These are phyloP conservation scores for Morbakka virulenta DNA, from an alignment of 30 jellyfish, hydroid and myxozoan species.

Conservation along the genomic window DNA sequence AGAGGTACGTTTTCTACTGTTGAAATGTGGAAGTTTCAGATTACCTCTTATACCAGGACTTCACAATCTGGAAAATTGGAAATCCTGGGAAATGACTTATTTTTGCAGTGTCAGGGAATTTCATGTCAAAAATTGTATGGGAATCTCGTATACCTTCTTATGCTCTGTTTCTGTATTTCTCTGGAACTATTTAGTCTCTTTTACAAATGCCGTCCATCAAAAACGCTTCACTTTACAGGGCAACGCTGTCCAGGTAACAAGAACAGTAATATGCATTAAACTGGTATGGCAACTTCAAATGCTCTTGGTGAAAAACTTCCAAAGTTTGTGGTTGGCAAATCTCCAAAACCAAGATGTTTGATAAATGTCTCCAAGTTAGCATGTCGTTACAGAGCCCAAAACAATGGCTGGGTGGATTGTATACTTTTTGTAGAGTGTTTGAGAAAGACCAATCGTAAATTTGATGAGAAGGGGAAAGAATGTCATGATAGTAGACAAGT, in stretches of 20 bases:
- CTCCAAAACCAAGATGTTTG: constrained; percentile 42
- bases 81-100: too few relatives aligned
- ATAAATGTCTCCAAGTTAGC: constrained; percentile 43
- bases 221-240: not conserved
- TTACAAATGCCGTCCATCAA: not conserved
- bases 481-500: constrained; percentile 27
- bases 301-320: constrained; percentile 53
- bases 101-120: too few relatives aligned
- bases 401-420: constrained; percentile 39
- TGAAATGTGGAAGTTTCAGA: not conserved
- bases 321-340: constrained; percentile 27
- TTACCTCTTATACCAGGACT: not conserved
- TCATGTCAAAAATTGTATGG: too few relatives aligned
- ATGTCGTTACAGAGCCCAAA: constrained; percentile 32
- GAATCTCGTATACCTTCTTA: too few relatives aligned
- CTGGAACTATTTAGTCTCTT: not conserved
- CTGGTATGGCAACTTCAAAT: constrained; percentile 46
- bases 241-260: too few relatives aligned
- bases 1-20: not conserved
- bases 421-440: constrained; percentile 48
- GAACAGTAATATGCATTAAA: not conserved
- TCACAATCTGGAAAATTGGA: not conserved
- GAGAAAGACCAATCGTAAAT: constrained; percentile 26
- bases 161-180: too few relatives aligned
- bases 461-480: constrained; percentile 34